A percentile compares a stretch with the other conserved stretches of the same genome.
Evolutionary conservation across 2,888 invertebrate genomes (phyloP).

Genomic region (Epistrophe grossulariae): DNA sequence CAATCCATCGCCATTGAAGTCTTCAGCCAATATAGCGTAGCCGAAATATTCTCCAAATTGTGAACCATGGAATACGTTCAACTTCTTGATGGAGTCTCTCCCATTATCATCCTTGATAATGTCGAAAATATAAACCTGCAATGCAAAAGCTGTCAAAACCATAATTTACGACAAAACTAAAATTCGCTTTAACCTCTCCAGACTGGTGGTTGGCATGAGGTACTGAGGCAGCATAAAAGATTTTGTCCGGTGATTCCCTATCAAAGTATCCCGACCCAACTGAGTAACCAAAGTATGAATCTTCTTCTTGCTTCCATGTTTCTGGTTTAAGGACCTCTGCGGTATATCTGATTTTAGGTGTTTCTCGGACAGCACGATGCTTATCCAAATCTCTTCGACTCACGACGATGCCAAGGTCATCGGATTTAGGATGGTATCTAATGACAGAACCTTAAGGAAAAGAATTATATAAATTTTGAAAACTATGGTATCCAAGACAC

Average conservation of each 20-base stretch:
- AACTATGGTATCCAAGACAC: not conserved
- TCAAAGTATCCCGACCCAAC: conserved; percentile 83
- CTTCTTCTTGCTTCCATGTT: conserved; percentile 80
- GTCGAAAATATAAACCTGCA: conserved; percentile 81
- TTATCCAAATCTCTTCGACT: no score
- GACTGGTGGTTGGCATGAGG: conserved; percentile 83
- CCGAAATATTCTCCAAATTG: conserved; percentile 89
- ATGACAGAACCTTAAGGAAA: conserved; percentile 78
- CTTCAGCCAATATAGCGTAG: conserved; percentile 86
- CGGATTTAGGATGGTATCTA: conserved; percentile 72
- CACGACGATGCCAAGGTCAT: no score
- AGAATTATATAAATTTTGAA: not conserved
- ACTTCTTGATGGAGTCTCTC: conserved; percentile 78
- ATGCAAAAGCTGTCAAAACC: not conserved
- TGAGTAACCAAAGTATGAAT: conserved; percentile 83
- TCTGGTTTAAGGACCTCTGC: conserved; percentile 81
- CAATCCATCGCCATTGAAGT: conserved; percentile 86
- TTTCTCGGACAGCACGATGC: conserved; percentile 54
- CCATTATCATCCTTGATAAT: conserved; percentile 72
- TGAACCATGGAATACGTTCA: conserved; percentile 83
- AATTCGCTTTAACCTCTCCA: conserved; percentile 78
- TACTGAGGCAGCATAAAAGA: conserved; percentile 82
- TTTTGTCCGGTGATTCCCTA: conserved; percentile 77
- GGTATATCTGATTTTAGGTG: conserved; percentile 74
- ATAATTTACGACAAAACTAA: not conserved